These are phyloP conservation scores for Acrobasis repandana DNA, from an alignment of 2,888 invertebrate species.

Conservation along the genomic window DNA sequence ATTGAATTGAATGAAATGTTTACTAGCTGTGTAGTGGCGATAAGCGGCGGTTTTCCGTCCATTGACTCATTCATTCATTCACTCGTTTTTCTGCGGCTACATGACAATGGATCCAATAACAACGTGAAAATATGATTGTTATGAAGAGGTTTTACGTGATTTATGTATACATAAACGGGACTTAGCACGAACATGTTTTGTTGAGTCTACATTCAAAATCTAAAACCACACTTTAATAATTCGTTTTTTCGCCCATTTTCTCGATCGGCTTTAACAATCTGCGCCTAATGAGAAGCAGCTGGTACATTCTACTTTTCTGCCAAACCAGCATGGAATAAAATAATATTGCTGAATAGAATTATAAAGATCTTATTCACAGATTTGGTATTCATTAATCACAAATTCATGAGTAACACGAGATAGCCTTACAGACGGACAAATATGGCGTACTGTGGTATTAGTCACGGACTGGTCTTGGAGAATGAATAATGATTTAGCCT, in stretches of 20 bases:
- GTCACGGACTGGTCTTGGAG: neutral
- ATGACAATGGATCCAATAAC: constrained; percentile 2
- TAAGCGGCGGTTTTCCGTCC: neutral
- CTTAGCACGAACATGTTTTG: too few relatives aligned
- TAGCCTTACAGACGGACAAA: neutral
- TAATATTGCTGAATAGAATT: too few relatives aligned
- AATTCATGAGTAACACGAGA: neutral
- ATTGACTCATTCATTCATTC: neutral
- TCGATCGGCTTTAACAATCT: too few relatives aligned
- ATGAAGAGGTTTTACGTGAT: neutral
- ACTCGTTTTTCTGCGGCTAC: neutral
- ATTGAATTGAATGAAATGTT: neutral
- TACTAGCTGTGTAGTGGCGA: neutral
- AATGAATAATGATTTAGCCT: neutral
- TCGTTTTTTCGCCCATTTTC: too few relatives aligned
- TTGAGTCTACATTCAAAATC: too few relatives aligned
- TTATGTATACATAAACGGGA: too few relatives aligned
- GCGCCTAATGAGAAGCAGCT: too few relatives aligned
- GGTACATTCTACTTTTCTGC: too few relatives aligned
- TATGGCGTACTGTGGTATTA: neutral
- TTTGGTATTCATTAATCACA: neutral
- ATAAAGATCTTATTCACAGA: neutral
- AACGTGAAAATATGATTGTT: neutral
- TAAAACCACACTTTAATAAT: too few relatives aligned
- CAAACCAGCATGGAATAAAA: too few relatives aligned